Percentiles rank a stretch among this genome's conserved stretches.
phyloP scores from a whole-genome alignment of 92 coral and sea anemone species.

The Pocillopora grandis region DNA sequence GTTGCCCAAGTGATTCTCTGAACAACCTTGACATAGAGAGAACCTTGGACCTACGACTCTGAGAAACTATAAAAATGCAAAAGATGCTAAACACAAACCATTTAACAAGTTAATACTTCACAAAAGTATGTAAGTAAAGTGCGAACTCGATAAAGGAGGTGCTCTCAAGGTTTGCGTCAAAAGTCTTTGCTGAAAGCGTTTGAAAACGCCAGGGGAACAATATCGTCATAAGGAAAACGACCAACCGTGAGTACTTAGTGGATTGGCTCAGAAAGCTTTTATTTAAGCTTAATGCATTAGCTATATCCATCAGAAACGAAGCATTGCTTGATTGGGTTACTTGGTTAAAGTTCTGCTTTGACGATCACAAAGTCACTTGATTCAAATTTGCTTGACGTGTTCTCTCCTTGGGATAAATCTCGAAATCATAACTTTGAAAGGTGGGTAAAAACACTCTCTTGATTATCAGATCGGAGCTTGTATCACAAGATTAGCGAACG shows the following conservation, averaged over 20 bases:
- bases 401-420: background rate
- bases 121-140: background rate
- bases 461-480: background rate
- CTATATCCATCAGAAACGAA: background rate
- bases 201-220: background rate
- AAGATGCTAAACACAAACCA: no score
- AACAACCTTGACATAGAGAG: no score
- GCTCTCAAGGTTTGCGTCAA: background rate
- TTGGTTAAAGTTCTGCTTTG: background rate
- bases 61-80: no score
- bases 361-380: background rate
- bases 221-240: constrained; percentile 1
- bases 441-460: background rate
- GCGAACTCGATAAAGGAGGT: background rate
- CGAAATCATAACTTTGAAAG: background rate
- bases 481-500: background rate
- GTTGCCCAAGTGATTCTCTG: no score
- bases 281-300: background rate
- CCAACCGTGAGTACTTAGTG: background rate
- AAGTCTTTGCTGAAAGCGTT: background rate
- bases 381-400: background rate
- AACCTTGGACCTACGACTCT: no score
- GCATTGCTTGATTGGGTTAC: background rate
- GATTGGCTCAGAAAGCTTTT: background rate
- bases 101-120: background rate